A percentile compares a stretch with the other conserved stretches of the same genome.
These are phyloP conservation scores for Sweltsa coloradensis DNA, from an alignment of 1,140 invertebrate genomes.

Conservation along the genomic window DNA sequence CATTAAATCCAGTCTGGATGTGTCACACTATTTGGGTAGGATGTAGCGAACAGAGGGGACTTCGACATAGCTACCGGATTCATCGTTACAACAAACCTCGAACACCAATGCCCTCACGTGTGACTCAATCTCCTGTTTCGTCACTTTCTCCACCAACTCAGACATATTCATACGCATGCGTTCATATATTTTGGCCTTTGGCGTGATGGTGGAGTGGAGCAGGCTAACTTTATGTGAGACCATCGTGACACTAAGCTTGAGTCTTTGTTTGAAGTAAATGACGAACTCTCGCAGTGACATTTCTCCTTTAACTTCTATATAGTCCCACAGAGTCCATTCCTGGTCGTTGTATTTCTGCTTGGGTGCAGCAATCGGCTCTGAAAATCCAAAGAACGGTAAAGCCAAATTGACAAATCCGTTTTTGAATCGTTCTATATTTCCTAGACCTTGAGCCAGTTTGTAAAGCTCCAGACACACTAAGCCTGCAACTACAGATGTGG, in stretches of 20 bases:
- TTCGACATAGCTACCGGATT: conserved; percentile 89
- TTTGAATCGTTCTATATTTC: conserved; percentile 66
- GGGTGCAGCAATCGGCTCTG: conserved; percentile 83
- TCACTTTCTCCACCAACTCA: conserved; percentile 86
- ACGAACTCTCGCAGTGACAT: conserved; percentile 88
- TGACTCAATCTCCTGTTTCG: conserved; percentile 82
- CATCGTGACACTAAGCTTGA: conserved; percentile 94
- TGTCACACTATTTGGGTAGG: conserved; percentile 49
- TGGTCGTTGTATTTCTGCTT: conserved; percentile 87
- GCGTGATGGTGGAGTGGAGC: conserved; percentile 98
- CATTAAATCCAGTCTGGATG: too few species aligned
- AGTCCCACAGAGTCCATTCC: conserved; percentile 96
- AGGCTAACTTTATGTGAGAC: conserved; percentile 95
- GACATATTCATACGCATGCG: conserved; percentile 75
- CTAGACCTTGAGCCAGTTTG: conserved; percentile 66
- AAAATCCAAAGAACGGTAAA: conserved; percentile 93
- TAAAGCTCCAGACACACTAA: conserved; percentile 88
- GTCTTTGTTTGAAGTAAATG: conserved; percentile 83
- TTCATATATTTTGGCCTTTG: conserved; percentile 74
- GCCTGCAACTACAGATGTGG: conserved; percentile 91
- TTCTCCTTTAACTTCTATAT: conserved; percentile 91
- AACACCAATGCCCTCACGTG: conserved; percentile 89
- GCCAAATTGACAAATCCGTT: conserved; percentile 97
- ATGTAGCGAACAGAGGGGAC: conserved; percentile 95
- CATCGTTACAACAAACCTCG: conserved; percentile 90